Evolutionary conservation across 2,797 vertebrate genomes (phyloP), one percentile per base, ranked within the genome.

Genomic region (Hafferia zeledoni): DNA sequence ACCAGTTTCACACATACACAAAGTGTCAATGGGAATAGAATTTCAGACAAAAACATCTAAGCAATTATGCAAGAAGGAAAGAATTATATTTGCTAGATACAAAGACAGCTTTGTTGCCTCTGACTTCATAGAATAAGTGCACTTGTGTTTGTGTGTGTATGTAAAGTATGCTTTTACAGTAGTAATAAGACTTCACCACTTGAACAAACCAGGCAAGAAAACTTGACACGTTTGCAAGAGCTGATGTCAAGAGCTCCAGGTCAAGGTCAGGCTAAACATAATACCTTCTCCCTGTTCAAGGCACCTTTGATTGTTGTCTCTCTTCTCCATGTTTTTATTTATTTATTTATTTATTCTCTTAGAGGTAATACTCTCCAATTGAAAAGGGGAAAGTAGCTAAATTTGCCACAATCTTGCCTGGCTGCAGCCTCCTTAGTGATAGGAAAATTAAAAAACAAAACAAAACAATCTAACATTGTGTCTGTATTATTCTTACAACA

Each of bases 11-110:
- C 78, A 69, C 91, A 83, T 78, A 95, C 83, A 95, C 9, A 69
- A 93, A 96, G 83, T 96, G 96, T 94, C 91, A 95, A 65, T 82
- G 83, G 92, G 95, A 97, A 96, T 89, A 97, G 93, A 97, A 94
- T 97, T 97, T 97, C 76, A 93, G 95, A 95, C 77, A 97, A 97
- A 97, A 96, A 97, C 79, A 93, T 93, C 87, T 95, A 94, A 96
- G 91, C 89, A 96, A 90, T 86, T 82, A 95, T 76, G 31, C 70
- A 65, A 64, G 74, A 49, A 95, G 89, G 86, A 95, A 95, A 96
- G 92, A 97, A 97, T 95, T 97, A 97, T 97, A 96, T 96, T 94
- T 95, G 80, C 39, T 53, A 89, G 77, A 60, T 90, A 98, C 96
- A 98, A 98, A 97, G 96, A 87, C 59, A 90, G 81, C 85, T 87